These are phyloP conservation scores for Cygnus atratus DNA, from an alignment of 2,113 vertebrate species.

Conservation along the genomic window DNA sequence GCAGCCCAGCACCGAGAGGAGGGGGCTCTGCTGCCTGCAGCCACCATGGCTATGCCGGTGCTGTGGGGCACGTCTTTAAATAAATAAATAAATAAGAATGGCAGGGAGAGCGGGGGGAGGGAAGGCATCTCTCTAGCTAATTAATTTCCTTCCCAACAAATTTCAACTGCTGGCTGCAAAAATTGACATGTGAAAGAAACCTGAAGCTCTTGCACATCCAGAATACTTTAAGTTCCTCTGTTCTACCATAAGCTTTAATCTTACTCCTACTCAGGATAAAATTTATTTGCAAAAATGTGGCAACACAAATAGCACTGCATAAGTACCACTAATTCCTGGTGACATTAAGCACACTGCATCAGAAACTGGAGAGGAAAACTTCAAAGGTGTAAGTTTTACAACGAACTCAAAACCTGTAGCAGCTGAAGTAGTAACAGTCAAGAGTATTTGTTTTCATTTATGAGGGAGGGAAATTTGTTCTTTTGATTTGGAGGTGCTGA, in stretches of 20 bases:
- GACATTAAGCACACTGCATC: not conserved
- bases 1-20: accelerated
- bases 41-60: too few species aligned
- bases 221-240: not conserved
- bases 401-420: not conserved
- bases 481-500: not conserved
- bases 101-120: not conserved
- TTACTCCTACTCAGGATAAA: not conserved
- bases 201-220: not conserved
- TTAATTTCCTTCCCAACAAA: not conserved
- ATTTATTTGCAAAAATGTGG: not conserved
- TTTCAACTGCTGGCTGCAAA: not conserved
- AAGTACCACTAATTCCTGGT: not conserved
- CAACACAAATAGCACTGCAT: not conserved
- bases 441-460: not conserved
- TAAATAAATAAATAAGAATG: not conserved
- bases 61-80: not conserved
- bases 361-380: not conserved
- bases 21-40: not conserved
- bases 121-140: not conserved
- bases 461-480: not conserved
- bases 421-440: not conserved
- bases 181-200: not conserved
- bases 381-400: not conserved
- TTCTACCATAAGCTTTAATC: not conserved